Base-by-base conservation (phyloP, 2,797 vertebrate genomes). In the Pipistrellus nathusii region DNA sequence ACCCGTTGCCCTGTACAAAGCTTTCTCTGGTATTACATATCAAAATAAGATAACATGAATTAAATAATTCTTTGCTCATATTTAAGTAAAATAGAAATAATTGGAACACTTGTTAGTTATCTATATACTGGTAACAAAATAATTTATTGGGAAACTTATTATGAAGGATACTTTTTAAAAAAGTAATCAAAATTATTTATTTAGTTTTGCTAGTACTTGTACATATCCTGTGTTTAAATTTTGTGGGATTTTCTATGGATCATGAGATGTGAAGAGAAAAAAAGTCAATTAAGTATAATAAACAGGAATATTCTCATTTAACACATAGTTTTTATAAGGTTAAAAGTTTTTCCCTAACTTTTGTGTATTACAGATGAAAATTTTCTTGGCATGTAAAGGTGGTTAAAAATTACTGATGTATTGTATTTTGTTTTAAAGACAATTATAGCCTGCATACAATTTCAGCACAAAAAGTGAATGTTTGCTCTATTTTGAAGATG, bases 71-170 rank as follows among this genome's bases (percentile, higher is more conserved):
- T 55, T 55, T 91, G n/a, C 38, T 94, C 12, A 41, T 5, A 51
- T 51, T 18, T 80, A 64, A 68, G 18, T 53, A 87, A 41, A 20
- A 4, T 51, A 55, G 41, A 92, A 88, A 81, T 69, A 55, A 81
- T 57, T 62, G 46, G 82, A 90, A 30, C 17, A 55, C 46, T 71
- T 92, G 5, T 82, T 62, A 32, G 48, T 48, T 90, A 84, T 41
- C 82, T 94, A 77, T 84, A 62, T 88, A 92, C 64, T 73, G 30
- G 7, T 30, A 35, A 35, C 35, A 71, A 57, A 85, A 20, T 94
- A 21, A 53, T 71, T 76, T 68, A 15, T 51, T 59, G 51, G 72
- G 9, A 81, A 68, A 89, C 20, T 57, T 35, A 46, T 69, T 25
- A 62, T 48, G 15, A 78, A 78, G 10, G 75, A 72, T 69, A 51